Base-by-base conservation (phyloP, 2,797 vertebrate species). In the Microcaecilia unicolor region DNA sequence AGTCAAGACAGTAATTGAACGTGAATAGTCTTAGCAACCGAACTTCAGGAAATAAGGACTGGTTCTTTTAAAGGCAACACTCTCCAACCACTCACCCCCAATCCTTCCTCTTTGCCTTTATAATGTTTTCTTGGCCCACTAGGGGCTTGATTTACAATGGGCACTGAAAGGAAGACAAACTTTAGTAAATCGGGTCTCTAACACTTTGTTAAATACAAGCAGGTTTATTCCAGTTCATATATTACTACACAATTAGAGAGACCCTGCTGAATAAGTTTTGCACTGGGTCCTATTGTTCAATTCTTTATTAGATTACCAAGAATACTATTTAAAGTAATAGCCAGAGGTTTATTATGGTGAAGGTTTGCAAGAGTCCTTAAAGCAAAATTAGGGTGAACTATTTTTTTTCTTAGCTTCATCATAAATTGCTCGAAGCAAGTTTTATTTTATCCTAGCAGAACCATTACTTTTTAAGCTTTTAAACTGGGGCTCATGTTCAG, bases 231-330 rank as follows among this genome's bases (percentile, higher is more conserved):
- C 34, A 7, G 9, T 22, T 66, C 58, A 16, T 54, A 15, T 55
- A 42, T 49, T 57, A 22, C 10, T 46, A 32, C 31, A 55, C 20
- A 55, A 44, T 59, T 55, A 43, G 33, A 61, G 35, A 21, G 14
- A 67, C 44, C 22, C 30, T 51, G 46, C 50, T 55, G 49, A 19
- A 33, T 56, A 61, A 57, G 37, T 48, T 67, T 62, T 32, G 42
- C 10, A 46, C 44, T 38, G 19, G 41, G 24, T 55, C 17, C 13
- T 31, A 10, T 48, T 60, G 26, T 52, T 65, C 48, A 29, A 37
- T 63, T 62, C 37, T 62, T 69, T 63, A 64, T 45, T 65, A 47
- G 48, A 61, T 67, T 56, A 52, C 34, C 19, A 46, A 53, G 39
- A 56, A 52, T 55, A 61, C 11, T 21, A 16, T 13, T 52, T 23